Percentiles rank a stretch among this genome's conserved stretches.
These are phyloP conservation scores for Phymatocera aterrima DNA, from an alignment of 2,888 invertebrate genomes.

Conservation along the genomic window DNA sequence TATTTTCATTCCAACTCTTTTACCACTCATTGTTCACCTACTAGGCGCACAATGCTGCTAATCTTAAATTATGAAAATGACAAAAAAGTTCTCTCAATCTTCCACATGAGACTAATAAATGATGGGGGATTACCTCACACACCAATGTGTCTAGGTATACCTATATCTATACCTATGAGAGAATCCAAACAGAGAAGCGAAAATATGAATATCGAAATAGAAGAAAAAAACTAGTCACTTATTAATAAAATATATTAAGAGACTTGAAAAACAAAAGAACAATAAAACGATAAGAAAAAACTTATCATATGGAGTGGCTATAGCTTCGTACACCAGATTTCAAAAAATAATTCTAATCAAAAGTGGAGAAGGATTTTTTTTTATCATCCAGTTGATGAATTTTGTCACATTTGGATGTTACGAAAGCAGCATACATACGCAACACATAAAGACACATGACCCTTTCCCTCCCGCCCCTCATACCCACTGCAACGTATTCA, in stretches of 20 bases:
- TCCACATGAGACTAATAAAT: not conserved
- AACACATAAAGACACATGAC: constrained; percentile 16
- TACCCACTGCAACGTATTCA: constrained; percentile 29
- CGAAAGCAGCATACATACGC: constrained; percentile 18
- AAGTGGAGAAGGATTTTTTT: not conserved
- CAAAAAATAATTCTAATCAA: not conserved
- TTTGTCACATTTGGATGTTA: constrained; percentile 20
- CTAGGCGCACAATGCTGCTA: constrained; percentile 22
- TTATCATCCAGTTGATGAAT: not conserved
- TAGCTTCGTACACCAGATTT: not conserved
- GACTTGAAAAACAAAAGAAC: not conserved
- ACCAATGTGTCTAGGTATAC: too few relatives aligned
- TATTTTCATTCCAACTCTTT: constrained; percentile 64
- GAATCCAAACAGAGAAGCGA: not conserved
- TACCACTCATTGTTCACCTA: constrained; percentile 44
- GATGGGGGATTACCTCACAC: not conserved
- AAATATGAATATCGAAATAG: not conserved
- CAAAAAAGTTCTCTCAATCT: constrained; percentile 3
- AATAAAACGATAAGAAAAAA: not conserved
- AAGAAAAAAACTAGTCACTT: constrained; percentile 30
- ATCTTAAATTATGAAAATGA: constrained; percentile 23
- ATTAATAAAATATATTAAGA: not conserved
- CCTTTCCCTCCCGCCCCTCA: too few relatives aligned
- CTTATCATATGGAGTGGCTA: too few relatives aligned
- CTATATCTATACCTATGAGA: not conserved